phyloP scores from a whole-genome alignment of 2,113 vertebrate species.

The Setophaga kirtlandii region DNA sequence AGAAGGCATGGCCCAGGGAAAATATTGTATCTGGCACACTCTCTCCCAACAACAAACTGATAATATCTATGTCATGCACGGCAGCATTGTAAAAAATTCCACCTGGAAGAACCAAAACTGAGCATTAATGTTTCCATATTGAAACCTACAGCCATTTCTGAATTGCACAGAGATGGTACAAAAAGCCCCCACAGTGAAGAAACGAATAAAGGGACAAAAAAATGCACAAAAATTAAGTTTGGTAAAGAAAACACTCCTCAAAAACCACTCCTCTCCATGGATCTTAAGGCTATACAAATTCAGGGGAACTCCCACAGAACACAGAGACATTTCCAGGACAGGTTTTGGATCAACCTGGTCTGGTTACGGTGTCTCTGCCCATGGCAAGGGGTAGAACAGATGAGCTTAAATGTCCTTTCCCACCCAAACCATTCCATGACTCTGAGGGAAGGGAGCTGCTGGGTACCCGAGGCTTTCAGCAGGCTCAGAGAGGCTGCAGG shows the following conservation, averaged over 20 bases:
- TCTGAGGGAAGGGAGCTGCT: neutral
- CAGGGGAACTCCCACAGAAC: neutral
- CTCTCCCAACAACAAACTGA: slow-evolving; percentile 49
- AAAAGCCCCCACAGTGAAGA: neutral
- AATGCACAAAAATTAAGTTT: fast-evolving
- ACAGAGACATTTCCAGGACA: neutral
- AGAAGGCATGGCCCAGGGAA: slow-evolving; percentile 37
- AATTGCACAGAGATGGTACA: neutral
- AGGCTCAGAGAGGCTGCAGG: neutral
- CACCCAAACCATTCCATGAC: neutral
- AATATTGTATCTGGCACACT: slow-evolving; percentile 45
- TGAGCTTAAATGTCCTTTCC: neutral
- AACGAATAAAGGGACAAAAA: neutral
- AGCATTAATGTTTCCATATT: neutral
- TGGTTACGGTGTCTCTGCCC: neutral
- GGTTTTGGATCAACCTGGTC: neutral
- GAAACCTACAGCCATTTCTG: neutral
- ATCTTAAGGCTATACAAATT: neutral
- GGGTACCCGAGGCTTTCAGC: neutral
- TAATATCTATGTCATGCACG: slow-evolving; percentile 35
- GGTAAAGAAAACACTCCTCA: neutral
- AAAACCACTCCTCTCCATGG: neutral
- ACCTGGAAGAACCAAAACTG: slow-evolving; percentile 13
- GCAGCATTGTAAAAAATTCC: slow-evolving; percentile 48
- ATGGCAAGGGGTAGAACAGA: neutral